Evolutionary conservation across 2,797 vertebrate genomes (phyloP).

Genomic region (Amazona finschi): DNA sequence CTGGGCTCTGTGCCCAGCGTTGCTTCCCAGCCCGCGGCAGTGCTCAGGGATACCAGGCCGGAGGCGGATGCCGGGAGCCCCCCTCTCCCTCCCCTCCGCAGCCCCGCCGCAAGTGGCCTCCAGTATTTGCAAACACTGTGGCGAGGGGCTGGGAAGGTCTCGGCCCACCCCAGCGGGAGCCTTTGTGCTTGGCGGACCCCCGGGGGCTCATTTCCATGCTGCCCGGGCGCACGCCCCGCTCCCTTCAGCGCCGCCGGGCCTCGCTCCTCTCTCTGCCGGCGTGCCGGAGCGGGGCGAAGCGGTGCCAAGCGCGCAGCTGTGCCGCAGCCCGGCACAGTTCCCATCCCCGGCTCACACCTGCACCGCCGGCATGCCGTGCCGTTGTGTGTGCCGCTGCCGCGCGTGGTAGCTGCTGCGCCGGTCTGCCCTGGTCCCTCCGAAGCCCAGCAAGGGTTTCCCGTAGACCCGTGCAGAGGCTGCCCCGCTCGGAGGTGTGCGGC

Average conservation of each 20-base stretch:
- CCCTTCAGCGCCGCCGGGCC: neutral
- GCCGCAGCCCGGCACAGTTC: rapidly evolving
- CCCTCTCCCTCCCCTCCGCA: neutral
- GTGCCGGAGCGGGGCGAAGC: neutral
- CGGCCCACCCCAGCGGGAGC: conserved; percentile 54
- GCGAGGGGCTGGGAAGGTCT: conserved; percentile 56
- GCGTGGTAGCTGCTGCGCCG: neutral
- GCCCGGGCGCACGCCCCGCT: neutral
- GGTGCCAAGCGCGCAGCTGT: neutral
- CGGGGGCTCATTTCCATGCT: conserved; percentile 67
- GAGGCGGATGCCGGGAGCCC: neutral
- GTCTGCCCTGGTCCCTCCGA: neutral
- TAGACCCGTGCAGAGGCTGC: rapidly evolving
- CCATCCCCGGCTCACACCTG: neutral
- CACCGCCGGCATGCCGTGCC: rapidly evolving
- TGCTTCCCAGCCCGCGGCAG: rapidly evolving
- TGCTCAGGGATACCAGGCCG: neutral
- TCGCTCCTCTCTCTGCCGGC: rapidly evolving
- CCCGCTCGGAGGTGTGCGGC: rapidly evolving
- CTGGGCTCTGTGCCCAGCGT: neutral
- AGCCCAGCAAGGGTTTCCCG: rapidly evolving
- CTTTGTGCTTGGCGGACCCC: conserved; percentile 45
- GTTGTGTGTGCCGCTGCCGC: rapidly evolving
- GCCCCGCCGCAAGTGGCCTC: conserved; percentile 22
- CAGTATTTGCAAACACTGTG: conserved; percentile 69